These are phyloP conservation scores for Oryzias dopingdopingensis DNA, from an alignment of 2,797 vertebrate species.

Conservation along the genomic window DNA sequence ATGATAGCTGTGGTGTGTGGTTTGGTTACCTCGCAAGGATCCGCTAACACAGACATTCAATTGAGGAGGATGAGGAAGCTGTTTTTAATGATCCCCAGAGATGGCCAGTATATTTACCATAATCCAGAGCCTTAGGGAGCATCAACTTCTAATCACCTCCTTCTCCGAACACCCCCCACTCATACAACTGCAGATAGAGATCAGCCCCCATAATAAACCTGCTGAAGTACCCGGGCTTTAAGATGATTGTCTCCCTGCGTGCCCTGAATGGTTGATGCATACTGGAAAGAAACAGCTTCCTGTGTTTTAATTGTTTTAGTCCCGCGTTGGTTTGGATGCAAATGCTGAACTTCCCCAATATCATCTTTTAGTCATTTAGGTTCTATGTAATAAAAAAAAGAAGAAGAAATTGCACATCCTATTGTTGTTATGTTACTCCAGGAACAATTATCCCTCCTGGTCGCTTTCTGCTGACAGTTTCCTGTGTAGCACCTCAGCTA, in stretches of 20 bases:
- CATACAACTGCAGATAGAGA: conserved; percentile 59
- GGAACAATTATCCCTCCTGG: too few relatives aligned
- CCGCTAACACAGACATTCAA: conserved; percentile 52
- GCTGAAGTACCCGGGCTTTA: conserved; percentile 57
- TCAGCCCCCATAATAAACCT: conserved; percentile 66
- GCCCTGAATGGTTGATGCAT: conserved; percentile 17
- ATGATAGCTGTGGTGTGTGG: conserved; percentile 18
- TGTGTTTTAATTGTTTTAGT: too few relatives aligned
- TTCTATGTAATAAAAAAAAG: too few relatives aligned
- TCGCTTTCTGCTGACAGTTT: too few relatives aligned
- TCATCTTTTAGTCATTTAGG: too few relatives aligned
- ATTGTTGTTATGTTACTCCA: too few relatives aligned
- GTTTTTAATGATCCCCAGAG: conserved; percentile 69
- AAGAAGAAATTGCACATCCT: too few relatives aligned
- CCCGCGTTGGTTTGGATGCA: too few relatives aligned
- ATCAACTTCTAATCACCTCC: conserved; percentile 72
- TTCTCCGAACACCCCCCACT: conserved; percentile 50
- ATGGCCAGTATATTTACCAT: conserved; percentile 69
- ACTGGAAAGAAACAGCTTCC: conserved; percentile 1
- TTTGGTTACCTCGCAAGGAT: conserved; percentile 49
- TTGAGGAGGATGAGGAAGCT: conserved; percentile 52
- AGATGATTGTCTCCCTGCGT: conserved; percentile 47
- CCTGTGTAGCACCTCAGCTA: too few relatives aligned
- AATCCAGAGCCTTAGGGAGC: conserved; percentile 71
- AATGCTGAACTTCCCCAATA: too few relatives aligned